A percentile compares a stretch with the other conserved stretches of the same genome.
These are phyloP conservation scores for Amiota communis DNA, from an alignment of 2,888 invertebrate genomes.

Conservation along the genomic window DNA sequence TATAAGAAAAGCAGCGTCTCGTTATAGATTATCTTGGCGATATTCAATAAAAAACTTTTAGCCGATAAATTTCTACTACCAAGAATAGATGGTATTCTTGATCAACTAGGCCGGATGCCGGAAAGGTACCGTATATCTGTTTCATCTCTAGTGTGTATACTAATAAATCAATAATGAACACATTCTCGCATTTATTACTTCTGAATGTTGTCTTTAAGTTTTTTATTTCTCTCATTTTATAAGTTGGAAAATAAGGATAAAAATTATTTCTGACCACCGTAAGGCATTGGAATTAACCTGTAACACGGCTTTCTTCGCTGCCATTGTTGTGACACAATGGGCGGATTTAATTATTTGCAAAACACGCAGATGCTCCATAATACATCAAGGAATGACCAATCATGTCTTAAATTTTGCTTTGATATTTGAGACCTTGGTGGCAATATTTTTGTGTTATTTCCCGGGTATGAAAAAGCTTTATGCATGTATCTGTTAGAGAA, in stretches of 20 bases:
- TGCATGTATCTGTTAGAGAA: conserved; percentile 74
- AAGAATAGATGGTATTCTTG: no score
- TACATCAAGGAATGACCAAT: conserved; percentile 81
- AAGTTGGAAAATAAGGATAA: background rate
- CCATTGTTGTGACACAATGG: conserved; percentile 82
- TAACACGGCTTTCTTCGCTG: conserved; percentile 86
- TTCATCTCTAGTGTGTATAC: no score
- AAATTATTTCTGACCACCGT: conserved; percentile 74
- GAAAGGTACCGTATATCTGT: no score
- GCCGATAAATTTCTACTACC: no score
- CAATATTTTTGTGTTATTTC: conserved; percentile 79
- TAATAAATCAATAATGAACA: no score
- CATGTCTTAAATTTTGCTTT: conserved; percentile 80
- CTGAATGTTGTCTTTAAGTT: no score
- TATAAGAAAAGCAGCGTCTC: no score
- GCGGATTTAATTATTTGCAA: conserved; percentile 80
- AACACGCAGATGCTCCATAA: conserved; percentile 77
- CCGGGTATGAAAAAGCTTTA: conserved; percentile 79
- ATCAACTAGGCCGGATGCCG: no score
- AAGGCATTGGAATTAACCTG: conserved; percentile 82
- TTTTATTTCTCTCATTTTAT: no score
- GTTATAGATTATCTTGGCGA: no score
- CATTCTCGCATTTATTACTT: no score
- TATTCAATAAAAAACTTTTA: no score
- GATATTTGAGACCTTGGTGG: conserved; percentile 78